Conservation (phyloP, 2,888 invertebrate genomes). For the Neria commutata region DNA sequence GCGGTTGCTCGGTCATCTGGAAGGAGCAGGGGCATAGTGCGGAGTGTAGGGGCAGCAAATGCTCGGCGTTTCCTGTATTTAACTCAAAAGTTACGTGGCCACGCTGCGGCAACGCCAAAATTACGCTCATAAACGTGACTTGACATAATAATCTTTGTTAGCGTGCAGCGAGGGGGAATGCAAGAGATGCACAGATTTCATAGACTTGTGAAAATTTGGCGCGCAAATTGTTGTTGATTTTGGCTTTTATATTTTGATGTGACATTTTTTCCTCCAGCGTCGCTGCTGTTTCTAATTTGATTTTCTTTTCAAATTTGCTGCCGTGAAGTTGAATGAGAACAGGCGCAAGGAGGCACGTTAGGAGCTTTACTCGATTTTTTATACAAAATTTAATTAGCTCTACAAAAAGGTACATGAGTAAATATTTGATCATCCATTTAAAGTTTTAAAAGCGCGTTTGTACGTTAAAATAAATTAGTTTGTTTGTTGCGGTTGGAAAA, state of each 20-base stretch:
- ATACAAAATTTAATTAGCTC: too few relatives aligned
- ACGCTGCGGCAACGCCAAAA: slow-evolving; percentile 41
- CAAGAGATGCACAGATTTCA: too few relatives aligned
- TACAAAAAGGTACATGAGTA: too few relatives aligned
- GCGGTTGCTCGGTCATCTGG: not conserved
- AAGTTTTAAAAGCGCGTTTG: too few relatives aligned
- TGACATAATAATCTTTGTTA: slow-evolving; percentile 59
- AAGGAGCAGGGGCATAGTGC: not conserved
- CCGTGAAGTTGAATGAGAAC: too few relatives aligned
- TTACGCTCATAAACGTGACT: slow-evolving; percentile 60
- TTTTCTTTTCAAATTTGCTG: too few relatives aligned
- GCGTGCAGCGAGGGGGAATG: slow-evolving; percentile 24
- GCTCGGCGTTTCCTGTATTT: not conserved
- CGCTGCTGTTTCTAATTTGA: not conserved
- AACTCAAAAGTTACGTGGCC: not conserved
- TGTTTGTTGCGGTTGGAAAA: too few relatives aligned
- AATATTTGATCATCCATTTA: too few relatives aligned
- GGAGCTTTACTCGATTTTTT: too few relatives aligned
- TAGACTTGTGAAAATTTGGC: slow-evolving; percentile 5
- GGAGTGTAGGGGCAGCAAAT: not conserved
- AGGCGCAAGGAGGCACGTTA: too few relatives aligned
- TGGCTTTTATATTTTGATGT: slow-evolving; percentile 25
- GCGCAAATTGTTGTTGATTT: slow-evolving; percentile 10
- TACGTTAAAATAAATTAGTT: too few relatives aligned
- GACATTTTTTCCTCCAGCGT: slow-evolving; percentile 3